These are phyloP conservation scores for Bursaphelenchus okinawaensis DNA, from an alignment of 2,888 invertebrate species.

Conservation along the genomic window DNA sequence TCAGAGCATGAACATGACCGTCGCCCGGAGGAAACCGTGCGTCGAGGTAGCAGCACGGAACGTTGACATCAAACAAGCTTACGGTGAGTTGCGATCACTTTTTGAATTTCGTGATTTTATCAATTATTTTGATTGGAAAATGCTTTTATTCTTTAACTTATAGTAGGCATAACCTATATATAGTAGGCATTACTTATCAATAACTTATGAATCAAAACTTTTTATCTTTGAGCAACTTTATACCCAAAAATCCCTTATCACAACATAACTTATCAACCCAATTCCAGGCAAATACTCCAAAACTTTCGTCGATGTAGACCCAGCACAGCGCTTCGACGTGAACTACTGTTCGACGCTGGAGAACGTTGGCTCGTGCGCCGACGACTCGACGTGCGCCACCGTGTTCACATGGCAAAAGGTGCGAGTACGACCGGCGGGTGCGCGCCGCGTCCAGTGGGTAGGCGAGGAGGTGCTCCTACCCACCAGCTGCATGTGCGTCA, in stretches of 20 bases:
- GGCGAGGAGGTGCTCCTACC: conserved; percentile 17
- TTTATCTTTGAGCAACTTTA: too few relatives aligned
- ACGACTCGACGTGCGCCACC: conserved; percentile 15
- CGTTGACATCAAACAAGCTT: conserved; percentile 10
- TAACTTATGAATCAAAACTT: too few relatives aligned
- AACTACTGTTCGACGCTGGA: conserved; percentile 13
- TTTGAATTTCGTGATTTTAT: too few relatives aligned
- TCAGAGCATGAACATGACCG: neutral
- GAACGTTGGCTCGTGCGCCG: conserved; percentile 14
- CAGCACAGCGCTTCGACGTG: conserved; percentile 10
- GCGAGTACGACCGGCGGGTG: conserved; percentile 1
- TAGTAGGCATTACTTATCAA: too few relatives aligned
- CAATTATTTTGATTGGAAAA: neutral
- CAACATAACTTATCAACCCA: too few relatives aligned
- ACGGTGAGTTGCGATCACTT: neutral
- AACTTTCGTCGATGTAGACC: conserved; percentile 13
- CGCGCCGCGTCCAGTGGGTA: neutral
- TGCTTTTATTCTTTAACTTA: too few relatives aligned
- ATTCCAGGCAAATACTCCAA: conserved; percentile 3
- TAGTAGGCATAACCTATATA: too few relatives aligned
- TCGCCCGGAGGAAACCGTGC: conserved; percentile 15
- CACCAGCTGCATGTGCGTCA: conserved; percentile 21
- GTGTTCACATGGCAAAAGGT: conserved; percentile 20
- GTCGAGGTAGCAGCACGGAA: conserved; percentile 11
- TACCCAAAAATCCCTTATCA: too few relatives aligned